Evolutionary conservation across 2,888 invertebrate species (phyloP).

Genomic region (Cheilosia scutellata): DNA sequence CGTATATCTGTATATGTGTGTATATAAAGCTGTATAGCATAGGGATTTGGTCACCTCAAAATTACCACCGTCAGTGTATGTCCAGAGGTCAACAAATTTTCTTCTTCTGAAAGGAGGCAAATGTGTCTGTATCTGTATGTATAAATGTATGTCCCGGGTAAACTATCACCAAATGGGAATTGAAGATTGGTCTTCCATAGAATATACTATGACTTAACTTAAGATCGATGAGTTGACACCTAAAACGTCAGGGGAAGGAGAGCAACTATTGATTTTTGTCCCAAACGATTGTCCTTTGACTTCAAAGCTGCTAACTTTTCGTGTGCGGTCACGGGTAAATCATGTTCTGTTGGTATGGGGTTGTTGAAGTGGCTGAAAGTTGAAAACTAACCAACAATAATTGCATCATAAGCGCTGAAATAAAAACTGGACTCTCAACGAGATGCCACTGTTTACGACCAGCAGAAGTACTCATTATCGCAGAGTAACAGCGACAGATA

Average conservation of each 20-base stretch:
- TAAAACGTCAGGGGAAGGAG: not conserved
- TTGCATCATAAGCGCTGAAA: too few relatives aligned
- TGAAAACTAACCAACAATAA: too few relatives aligned
- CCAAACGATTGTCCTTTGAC: slow-evolving; percentile 4
- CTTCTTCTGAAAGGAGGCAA: not conserved
- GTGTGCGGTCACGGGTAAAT: not conserved
- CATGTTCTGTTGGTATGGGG: not conserved
- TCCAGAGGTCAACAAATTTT: slow-evolving; percentile 42
- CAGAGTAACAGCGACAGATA: not conserved
- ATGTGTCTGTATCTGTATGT: not conserved
- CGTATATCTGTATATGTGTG: not conserved
- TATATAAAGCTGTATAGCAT: slow-evolving; percentile 15
- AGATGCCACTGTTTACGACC: not conserved
- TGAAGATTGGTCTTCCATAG: slow-evolving; percentile 12
- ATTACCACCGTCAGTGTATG: slow-evolving; percentile 18
- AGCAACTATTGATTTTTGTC: not conserved
- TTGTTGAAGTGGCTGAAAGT: too few relatives aligned
- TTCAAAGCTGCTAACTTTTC: not conserved
- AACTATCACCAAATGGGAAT: not conserved
- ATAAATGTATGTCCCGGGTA: not conserved
- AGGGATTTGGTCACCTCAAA: slow-evolving; percentile 45
- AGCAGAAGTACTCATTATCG: too few relatives aligned
- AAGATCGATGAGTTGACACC: slow-evolving; percentile 32
- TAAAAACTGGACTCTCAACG: too few relatives aligned
- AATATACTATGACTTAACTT: slow-evolving; percentile 10